These are phyloP conservation scores for Brachionus rotundiformis DNA, from an alignment of 1,140 invertebrate genomes.

Conservation along the genomic window DNA sequence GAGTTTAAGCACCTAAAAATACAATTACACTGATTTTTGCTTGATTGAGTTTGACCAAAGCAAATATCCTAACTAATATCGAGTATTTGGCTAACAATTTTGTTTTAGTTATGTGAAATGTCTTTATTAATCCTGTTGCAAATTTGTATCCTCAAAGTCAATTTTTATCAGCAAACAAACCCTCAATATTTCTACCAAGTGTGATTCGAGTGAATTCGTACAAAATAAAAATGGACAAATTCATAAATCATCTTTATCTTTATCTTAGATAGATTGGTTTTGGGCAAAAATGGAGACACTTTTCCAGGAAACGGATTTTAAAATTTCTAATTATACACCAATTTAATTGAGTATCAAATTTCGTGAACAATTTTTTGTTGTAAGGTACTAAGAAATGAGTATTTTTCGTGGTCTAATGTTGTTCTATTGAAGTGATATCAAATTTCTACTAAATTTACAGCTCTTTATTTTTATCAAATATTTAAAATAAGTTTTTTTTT, in stretches of 20 bases:
- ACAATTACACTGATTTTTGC: conserved; percentile 11
- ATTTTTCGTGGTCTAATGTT: conserved; percentile 1
- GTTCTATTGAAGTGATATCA: neutral
- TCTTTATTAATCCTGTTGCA: conserved; percentile 15
- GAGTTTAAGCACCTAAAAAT: neutral
- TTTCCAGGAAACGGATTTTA: neutral
- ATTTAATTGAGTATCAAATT: conserved; percentile 12
- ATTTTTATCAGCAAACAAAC: neutral
- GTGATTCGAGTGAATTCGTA: neutral
- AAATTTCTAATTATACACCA: conserved; percentile 10
- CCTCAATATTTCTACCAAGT: neutral
- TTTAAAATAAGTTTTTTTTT: conserved; percentile 16
- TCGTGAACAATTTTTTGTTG: neutral
- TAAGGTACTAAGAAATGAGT: conserved; percentile 1
- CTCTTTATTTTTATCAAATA: conserved; percentile 2
- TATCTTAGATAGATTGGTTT: no score
- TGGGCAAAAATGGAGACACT: neutral
- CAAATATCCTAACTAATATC: neutral
- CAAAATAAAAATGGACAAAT: neutral
- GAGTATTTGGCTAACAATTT: neutral
- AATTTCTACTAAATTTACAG: conserved; percentile 4
- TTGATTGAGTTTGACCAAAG: neutral
- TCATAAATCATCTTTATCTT: neutral
- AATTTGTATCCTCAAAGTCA: neutral
- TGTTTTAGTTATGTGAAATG: neutral